These are phyloP conservation scores for Astyanax mexicanus DNA, from an alignment of 2,797 vertebrate genomes.

Conservation along the genomic window DNA sequence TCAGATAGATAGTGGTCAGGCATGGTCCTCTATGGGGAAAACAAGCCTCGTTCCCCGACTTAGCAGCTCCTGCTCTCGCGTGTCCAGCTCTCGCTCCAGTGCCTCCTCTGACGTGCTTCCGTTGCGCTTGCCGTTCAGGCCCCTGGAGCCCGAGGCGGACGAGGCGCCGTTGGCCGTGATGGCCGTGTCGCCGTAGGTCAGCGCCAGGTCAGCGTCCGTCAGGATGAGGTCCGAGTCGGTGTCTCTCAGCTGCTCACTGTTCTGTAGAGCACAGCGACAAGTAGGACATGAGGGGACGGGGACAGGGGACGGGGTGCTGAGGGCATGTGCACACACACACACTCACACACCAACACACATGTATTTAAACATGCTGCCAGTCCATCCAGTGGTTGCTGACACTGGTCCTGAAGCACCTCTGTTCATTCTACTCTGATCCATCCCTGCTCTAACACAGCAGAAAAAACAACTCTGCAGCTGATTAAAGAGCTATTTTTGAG, in stretches of 20 bases:
- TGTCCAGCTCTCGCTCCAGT: constrained; percentile 90
- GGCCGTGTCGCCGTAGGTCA: constrained; percentile 91
- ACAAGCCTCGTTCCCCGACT: constrained; percentile 92
- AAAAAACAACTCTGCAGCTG: background rate
- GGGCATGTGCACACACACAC: background rate
- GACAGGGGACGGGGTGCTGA: constrained; percentile 29
- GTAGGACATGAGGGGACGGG: constrained; percentile 54
- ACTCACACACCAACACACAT: too few relatives aligned
- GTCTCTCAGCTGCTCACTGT: constrained; percentile 90
- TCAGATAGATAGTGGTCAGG: constrained; percentile 70
- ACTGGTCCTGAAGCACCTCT: background rate
- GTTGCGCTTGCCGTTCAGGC: constrained; percentile 71
- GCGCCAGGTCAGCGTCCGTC: constrained; percentile 89
- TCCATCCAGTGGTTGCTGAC: background rate
- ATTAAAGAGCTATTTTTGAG: background rate
- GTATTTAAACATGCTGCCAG: too few relatives aligned
- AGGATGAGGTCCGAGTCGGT: constrained; percentile 92
- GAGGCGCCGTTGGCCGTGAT: constrained; percentile 92
- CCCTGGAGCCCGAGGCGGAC: constrained; percentile 76
- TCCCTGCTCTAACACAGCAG: too few relatives aligned
- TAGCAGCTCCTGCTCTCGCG: constrained; percentile 88
- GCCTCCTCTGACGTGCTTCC: constrained; percentile 90
- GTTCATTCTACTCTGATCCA: background rate
- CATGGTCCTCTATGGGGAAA: constrained; percentile 93
- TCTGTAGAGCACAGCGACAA: constrained; percentile 75